phyloP scores from a whole-genome alignment of 2,888 invertebrate genomes.

The Thereva unica region DNA sequence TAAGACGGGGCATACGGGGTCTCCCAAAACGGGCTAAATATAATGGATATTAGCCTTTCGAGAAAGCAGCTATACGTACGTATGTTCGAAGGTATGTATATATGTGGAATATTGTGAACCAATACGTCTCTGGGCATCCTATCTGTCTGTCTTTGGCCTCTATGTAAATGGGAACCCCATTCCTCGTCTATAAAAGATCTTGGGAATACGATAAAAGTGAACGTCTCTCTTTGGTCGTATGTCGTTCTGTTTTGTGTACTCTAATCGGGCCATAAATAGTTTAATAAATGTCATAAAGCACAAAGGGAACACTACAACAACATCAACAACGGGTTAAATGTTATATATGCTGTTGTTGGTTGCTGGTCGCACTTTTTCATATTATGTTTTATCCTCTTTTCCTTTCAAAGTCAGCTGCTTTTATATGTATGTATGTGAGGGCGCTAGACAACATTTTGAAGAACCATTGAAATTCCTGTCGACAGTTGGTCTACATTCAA shows the following conservation, averaged over 20 bases:
- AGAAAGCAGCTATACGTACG: no score
- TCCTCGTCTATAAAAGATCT: slow-evolving; percentile 27
- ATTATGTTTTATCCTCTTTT: neutral
- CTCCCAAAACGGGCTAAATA: no score
- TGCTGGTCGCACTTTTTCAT: slow-evolving; percentile 13
- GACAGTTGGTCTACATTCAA: slow-evolving; percentile 2
- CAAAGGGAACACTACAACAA: slow-evolving; percentile 17
- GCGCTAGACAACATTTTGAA: neutral
- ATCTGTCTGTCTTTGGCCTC: slow-evolving; percentile 15
- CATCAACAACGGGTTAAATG: slow-evolving; percentile 16
- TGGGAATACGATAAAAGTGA: slow-evolving; percentile 29
- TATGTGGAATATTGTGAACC: no score
- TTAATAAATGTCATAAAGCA: slow-evolving; percentile 35
- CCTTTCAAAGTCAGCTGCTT: neutral
- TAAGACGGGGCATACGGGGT: no score
- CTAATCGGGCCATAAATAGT: slow-evolving; percentile 34
- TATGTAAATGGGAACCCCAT: slow-evolving; percentile 31
- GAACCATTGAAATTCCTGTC: neutral
- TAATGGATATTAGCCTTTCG: no score
- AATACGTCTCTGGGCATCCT: no score
- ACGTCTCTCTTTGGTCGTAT: slow-evolving; percentile 33
- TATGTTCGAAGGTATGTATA: no score
- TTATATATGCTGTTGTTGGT: slow-evolving; percentile 25
- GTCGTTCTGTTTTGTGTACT: slow-evolving; percentile 23
- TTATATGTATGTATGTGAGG: slow-evolving; percentile 1